Percentiles rank a stretch among this genome's conserved stretches.
phyloP scores from a whole-genome alignment of 2,113 vertebrate species.

The Oreochromis tanganicae region DNA sequence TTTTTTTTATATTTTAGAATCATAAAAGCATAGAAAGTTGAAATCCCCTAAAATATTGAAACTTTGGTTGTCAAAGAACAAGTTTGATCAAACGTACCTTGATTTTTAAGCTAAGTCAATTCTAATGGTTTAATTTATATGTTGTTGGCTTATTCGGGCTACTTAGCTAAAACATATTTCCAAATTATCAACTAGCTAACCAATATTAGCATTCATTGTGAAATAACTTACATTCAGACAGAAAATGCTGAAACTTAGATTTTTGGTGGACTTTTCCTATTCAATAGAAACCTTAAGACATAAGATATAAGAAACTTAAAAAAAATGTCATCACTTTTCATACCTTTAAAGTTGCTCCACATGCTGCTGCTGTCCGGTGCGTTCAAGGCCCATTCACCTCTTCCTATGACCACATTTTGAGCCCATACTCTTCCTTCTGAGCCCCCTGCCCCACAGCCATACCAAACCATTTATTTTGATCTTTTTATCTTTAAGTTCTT shows the following conservation, averaged over 20 bases:
- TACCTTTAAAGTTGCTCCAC: background rate
- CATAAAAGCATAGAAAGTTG: background rate
- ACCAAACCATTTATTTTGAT: background rate
- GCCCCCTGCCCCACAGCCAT: background rate
- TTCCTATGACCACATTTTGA: too few relatives aligned
- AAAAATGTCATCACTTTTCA: background rate
- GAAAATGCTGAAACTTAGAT: background rate
- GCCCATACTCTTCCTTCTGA: background rate
- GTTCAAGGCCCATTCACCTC: background rate
- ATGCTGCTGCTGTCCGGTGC: fast-evolving
- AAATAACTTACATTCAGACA: background rate
- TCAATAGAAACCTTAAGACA: background rate
- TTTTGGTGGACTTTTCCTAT: background rate
- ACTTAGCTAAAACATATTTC: background rate
- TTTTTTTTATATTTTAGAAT: background rate
- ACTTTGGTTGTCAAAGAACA: background rate
- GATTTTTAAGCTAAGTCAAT: background rate
- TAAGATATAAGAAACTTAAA: background rate
- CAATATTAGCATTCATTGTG: background rate
- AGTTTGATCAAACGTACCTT: background rate
- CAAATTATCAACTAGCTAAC: background rate
- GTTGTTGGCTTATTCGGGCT: background rate
- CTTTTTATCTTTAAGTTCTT: background rate
- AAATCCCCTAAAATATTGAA: background rate
- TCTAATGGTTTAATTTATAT: background rate